Percentiles rank a stretch among this genome's conserved stretches.
Evolutionary conservation across 2,888 invertebrate genomes (phyloP).

Genomic region (Craniophora ligustri): DNA sequence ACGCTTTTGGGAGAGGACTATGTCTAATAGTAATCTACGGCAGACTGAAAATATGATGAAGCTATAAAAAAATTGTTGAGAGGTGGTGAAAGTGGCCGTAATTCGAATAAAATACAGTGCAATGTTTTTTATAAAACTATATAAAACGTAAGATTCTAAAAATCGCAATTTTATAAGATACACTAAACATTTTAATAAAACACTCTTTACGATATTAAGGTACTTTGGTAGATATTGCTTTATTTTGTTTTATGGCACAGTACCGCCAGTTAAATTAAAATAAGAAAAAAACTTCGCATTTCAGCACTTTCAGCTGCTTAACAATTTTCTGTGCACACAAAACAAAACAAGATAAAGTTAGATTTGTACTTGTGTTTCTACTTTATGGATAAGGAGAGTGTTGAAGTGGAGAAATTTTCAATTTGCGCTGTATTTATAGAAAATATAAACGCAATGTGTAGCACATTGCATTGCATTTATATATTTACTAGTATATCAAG

Average conservation of each 20-base stretch:
- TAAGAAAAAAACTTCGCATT: constrained; percentile 24
- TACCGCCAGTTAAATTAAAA: constrained; percentile 25
- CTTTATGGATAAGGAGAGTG: background rate
- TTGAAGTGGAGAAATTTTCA: background rate
- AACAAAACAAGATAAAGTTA: background rate
- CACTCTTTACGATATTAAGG: constrained; percentile 49
- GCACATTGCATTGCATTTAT: too few relatives aligned
- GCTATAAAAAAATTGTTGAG: too few relatives aligned
- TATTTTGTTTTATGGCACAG: constrained; percentile 43
- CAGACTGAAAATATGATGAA: too few relatives aligned
- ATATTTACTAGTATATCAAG: too few relatives aligned
- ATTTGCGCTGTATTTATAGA: background rate
- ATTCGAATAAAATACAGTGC: too few relatives aligned
- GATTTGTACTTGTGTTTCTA: background rate
- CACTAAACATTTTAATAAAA: constrained; percentile 42
- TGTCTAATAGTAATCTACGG: too few relatives aligned
- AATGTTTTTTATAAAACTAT: too few relatives aligned
- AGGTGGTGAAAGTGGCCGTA: too few relatives aligned
- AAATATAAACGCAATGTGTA: too few relatives aligned
- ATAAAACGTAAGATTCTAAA: background rate
- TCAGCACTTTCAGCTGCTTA: background rate
- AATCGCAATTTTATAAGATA: constrained; percentile 20
- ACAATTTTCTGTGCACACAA: constrained; percentile 5
- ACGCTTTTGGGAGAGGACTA: too few relatives aligned
- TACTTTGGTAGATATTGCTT: constrained; percentile 44